A percentile compares a stretch with the other conserved stretches of the same genome.
phyloP scores from a whole-genome alignment of 2,797 vertebrate genomes.

The Tamandua tetradactyla region DNA sequence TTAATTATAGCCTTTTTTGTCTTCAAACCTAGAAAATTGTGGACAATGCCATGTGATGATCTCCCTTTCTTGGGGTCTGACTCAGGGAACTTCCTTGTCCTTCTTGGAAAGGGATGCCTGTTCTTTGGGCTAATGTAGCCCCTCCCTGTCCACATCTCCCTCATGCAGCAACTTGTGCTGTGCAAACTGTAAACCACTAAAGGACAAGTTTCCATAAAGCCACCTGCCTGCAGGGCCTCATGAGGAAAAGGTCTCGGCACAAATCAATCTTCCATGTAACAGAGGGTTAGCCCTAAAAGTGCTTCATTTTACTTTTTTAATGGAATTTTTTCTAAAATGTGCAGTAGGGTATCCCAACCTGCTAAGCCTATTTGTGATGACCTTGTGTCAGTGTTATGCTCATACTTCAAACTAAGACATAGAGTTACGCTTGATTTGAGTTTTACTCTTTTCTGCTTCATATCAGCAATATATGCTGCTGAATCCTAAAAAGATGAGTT shows the following conservation, averaged over 20 bases:
- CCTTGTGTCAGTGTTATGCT: not conserved
- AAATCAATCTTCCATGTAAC: not conserved
- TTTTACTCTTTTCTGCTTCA: not conserved
- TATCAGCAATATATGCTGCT: not conserved
- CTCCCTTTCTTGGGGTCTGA: not conserved
- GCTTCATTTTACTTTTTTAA: not conserved
- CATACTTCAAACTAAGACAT: not conserved
- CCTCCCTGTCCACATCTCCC: not conserved
- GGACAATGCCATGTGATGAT: not conserved
- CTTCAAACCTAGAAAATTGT: not conserved
- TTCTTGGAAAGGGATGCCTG: not conserved
- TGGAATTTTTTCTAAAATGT: not conserved
- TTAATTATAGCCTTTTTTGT: not conserved
- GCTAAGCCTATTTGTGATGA: not conserved
- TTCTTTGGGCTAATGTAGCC: not conserved
- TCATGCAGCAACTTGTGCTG: rapidly evolving
- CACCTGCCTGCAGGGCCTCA: not conserved
- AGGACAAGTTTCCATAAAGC: not conserved
- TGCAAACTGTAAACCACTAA: not conserved
- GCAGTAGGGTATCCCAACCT: not conserved
- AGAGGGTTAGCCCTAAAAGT: not conserved
- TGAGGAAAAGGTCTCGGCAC: not conserved
- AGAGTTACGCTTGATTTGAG: not conserved
- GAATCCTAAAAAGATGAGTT: not conserved
- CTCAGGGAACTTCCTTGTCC: not conserved